Percentiles rank a stretch among this genome's conserved stretches.
phyloP scores from a whole-genome alignment of 2,888 invertebrate species.

The Catotricha subobsoleta region DNA sequence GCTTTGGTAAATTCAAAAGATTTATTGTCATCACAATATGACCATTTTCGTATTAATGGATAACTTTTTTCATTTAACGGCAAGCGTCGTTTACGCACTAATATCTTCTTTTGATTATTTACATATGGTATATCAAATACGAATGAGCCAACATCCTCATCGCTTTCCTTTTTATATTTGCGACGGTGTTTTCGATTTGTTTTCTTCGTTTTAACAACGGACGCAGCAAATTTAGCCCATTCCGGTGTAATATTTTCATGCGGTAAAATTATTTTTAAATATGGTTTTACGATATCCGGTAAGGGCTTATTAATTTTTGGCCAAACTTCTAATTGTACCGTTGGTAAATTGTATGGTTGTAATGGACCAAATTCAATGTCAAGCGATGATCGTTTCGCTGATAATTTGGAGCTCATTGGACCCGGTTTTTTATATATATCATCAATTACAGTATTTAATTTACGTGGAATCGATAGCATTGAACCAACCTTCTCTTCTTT shows the following conservation, averaged over 20 bases:
- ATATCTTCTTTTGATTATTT: slow-evolving; percentile 36
- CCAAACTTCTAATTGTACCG: slow-evolving; percentile 24
- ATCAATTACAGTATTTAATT: neutral
- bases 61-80: slow-evolving; percentile 5
- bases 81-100: slow-evolving; percentile 27
- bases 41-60: no score
- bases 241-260: slow-evolving; percentile 24
- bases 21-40: neutral
- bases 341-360: slow-evolving; percentile 25
- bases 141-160: slow-evolving; percentile 23
- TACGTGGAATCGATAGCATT: neutral
- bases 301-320: slow-evolving; percentile 22
- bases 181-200: neutral
- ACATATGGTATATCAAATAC: slow-evolving; percentile 40
- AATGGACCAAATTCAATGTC: slow-evolving; percentile 20
- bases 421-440: slow-evolving; percentile 17
- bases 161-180: slow-evolving; percentile 7
- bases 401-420: slow-evolving; percentile 22
- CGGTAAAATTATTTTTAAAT: slow-evolving; percentile 25
- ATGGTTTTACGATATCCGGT: slow-evolving; percentile 24
- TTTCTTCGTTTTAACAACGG: slow-evolving; percentile 16
- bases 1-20: neutral
- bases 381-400: slow-evolving; percentile 18
- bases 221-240: slow-evolving; percentile 29
- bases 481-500: neutral